Evolutionary conservation across 2,888 invertebrate species (phyloP).

Genomic region (Melipona bicolor): DNA sequence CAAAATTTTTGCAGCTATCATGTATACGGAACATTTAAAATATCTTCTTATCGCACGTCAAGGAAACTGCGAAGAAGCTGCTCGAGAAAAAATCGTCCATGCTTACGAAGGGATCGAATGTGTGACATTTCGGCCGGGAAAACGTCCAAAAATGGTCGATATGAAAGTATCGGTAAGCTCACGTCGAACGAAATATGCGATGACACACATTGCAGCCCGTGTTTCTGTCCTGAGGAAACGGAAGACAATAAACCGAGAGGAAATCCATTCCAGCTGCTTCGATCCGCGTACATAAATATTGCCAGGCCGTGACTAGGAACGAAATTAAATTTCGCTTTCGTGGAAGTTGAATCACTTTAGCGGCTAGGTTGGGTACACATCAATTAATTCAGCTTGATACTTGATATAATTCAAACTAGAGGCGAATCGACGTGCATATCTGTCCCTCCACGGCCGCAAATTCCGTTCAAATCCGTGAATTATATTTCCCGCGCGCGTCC

Average conservation of each 20-base stretch:
- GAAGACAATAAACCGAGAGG: slow-evolving; percentile 30
- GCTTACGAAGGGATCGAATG: background rate
- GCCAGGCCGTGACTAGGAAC: slow-evolving; percentile 4
- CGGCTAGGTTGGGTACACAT: background rate
- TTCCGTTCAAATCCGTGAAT: background rate
- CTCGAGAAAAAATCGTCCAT: background rate
- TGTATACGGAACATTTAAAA: background rate
- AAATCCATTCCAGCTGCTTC: slow-evolving; percentile 32
- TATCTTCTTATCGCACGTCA: background rate
- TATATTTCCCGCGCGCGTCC: slow-evolving; percentile 4
- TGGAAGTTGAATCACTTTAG: slow-evolving; percentile 23
- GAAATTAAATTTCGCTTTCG: slow-evolving; percentile 33
- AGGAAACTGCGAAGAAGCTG: background rate
- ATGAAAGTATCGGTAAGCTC: background rate
- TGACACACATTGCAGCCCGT: background rate
- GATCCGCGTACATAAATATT: slow-evolving; percentile 40
- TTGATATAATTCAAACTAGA: slow-evolving; percentile 8
- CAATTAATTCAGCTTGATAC: slow-evolving; percentile 28
- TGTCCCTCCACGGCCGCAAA: background rate
- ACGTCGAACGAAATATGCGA: slow-evolving; percentile 30
- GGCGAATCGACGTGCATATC: background rate
- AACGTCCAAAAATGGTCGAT: background rate
- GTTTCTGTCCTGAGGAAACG: background rate
- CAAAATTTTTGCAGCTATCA: background rate
- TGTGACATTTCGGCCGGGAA: background rate